Evolutionary conservation across 2,888 invertebrate genomes (phyloP).

Genomic region (Labia minor): DNA sequence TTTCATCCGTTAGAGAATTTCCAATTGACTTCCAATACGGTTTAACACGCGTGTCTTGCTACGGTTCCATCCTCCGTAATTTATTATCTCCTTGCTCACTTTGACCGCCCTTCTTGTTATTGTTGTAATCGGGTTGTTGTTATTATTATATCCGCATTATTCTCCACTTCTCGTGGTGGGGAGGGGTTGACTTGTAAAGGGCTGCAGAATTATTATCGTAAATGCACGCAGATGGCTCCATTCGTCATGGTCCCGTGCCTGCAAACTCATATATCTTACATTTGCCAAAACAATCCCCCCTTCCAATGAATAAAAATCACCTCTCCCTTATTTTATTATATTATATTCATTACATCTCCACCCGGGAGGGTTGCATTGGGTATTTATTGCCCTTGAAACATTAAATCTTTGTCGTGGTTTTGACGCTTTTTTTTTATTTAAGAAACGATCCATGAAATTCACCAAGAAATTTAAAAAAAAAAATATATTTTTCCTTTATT

Average conservation of each 20-base stretch:
- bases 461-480: background rate
- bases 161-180: background rate
- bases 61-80: background rate
- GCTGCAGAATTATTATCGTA: background rate
- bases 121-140: conserved; percentile 3
- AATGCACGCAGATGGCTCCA: conserved; percentile 8
- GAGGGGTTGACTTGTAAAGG: background rate
- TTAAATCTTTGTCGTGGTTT: background rate
- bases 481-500: background rate
- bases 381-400: background rate
- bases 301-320: too few species aligned
- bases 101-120: background rate
- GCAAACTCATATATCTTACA: background rate
- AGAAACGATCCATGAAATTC: background rate
- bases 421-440: background rate
- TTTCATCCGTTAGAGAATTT: too few species aligned
- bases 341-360: background rate
- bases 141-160: background rate
- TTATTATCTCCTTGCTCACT: background rate
- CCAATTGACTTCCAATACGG: too few species aligned
- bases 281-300: conserved; percentile 3
- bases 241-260: conserved; percentile 2
- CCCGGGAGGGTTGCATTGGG: background rate
- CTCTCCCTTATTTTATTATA: background rate
- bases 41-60: background rate